phyloP scores from a whole-genome alignment of 2,113 vertebrate genomes.

The Strigops habroptila region DNA sequence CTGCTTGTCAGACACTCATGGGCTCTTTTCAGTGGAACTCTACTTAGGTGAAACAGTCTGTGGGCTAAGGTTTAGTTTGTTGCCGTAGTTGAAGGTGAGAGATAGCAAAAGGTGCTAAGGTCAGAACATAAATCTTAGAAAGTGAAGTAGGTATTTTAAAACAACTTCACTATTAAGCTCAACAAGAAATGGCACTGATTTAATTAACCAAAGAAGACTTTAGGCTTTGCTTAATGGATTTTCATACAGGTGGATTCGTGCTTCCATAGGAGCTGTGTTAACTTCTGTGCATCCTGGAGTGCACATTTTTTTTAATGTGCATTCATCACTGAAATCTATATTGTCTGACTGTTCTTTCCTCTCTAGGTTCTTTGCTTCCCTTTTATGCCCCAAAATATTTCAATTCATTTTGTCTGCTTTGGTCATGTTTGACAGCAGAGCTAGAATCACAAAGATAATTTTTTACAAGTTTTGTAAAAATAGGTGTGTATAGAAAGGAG shows the following conservation, averaged over 20 bases:
- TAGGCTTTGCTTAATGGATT: not conserved
- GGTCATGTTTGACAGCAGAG: not conserved
- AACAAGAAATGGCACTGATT: not conserved
- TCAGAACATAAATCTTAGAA: not conserved
- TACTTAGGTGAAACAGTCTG: accelerated
- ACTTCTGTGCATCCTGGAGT: not conserved
- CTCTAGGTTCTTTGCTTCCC: not conserved
- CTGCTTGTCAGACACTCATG: accelerated
- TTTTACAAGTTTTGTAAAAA: not conserved
- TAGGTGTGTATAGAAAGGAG: not conserved
- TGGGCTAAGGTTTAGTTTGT: not conserved
- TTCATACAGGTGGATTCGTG: not conserved
- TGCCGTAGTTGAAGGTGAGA: not conserved
- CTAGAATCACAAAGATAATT: not conserved
- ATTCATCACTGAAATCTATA: not conserved
- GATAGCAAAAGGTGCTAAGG: not conserved
- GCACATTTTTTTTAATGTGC: not conserved
- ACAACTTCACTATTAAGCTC: not conserved
- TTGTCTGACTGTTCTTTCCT: not conserved
- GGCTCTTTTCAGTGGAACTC: not conserved
- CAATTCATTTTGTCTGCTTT: not conserved
- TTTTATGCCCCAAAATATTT: not conserved
- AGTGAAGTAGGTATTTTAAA: not conserved
- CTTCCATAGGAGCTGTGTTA: not conserved
- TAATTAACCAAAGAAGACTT: not conserved